Conservation (phyloP, 2,113 vertebrate species). For the Gnathonemus echidnorhynchus region DNA sequence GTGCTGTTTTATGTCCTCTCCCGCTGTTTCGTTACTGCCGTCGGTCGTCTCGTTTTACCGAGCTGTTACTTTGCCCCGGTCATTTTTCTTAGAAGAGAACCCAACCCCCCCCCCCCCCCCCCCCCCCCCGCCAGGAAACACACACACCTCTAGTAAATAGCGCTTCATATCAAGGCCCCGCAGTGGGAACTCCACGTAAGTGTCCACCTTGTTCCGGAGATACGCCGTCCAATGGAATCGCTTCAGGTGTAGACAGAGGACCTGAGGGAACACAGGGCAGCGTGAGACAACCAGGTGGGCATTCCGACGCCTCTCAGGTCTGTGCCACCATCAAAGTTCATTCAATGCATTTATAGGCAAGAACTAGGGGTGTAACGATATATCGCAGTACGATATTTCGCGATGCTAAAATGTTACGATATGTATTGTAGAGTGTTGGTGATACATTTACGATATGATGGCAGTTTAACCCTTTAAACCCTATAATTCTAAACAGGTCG, state of each 20-base stretch:
- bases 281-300: neutral
- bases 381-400: no score
- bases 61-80: neutral
- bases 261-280: conserved; percentile 51
- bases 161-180: conserved; percentile 86
- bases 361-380: neutral
- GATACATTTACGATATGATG: no score
- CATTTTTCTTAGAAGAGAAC: neutral
- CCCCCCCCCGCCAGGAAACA: no score
- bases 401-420: no score
- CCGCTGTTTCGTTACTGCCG: neutral
- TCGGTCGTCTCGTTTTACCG: neutral
- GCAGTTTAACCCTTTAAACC: no score
- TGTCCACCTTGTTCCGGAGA: conserved; percentile 95
- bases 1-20: neutral
- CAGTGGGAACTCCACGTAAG: conserved; percentile 90
- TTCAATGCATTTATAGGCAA: neutral
- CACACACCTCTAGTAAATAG: conserved; percentile 84
- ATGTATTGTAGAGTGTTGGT: no score
- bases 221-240: conserved; percentile 98
- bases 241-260: conserved; percentile 95
- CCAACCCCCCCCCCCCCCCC: no score
- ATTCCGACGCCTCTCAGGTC: neutral
- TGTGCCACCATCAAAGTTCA: neutral
- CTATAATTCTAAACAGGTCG: no score